A percentile compares a stretch with the other conserved stretches of the same genome.
Evolutionary conservation across 2,113 vertebrate genomes (phyloP).

Genomic region (Vidua chalybeata): DNA sequence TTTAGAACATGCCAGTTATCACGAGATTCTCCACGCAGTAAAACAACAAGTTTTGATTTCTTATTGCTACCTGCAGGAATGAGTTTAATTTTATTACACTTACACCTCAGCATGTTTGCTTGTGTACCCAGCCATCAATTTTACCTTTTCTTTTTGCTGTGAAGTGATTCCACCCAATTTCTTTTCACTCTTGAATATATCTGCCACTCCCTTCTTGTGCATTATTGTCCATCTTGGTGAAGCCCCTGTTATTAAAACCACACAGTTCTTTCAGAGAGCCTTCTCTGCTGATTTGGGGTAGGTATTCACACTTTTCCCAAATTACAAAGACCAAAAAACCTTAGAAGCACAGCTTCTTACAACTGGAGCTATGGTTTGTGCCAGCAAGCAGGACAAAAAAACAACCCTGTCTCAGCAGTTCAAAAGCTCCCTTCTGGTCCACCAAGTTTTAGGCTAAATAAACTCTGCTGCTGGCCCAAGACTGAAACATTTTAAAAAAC

Average conservation of each 20-base stretch:
- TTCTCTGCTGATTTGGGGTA: neutral
- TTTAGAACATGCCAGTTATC: neutral
- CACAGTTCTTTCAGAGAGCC: neutral
- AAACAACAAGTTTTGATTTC: conserved; percentile 12
- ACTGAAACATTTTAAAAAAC: neutral
- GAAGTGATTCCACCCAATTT: neutral
- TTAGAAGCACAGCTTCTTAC: neutral
- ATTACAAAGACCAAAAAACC: neutral
- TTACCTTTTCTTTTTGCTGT: neutral
- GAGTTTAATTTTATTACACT: neutral
- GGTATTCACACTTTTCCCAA: neutral
- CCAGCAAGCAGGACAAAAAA: neutral
- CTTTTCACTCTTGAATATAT: neutral
- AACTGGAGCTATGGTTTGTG: neutral
- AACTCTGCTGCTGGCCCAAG: neutral
- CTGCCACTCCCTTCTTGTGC: neutral
- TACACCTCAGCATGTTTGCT: neutral
- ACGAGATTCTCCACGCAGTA: neutral
- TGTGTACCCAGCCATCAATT: neutral
- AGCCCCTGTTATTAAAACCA: neutral
- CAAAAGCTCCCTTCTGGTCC: neutral
- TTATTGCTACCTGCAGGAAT: neutral
- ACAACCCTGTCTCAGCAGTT: neutral
- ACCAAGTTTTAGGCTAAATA: neutral
- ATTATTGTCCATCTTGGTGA: neutral